A percentile compares a stretch with the other conserved stretches of the same genome.
Evolutionary conservation across 2,888 invertebrate genomes (phyloP).

Genomic region (Xylophagus ater): DNA sequence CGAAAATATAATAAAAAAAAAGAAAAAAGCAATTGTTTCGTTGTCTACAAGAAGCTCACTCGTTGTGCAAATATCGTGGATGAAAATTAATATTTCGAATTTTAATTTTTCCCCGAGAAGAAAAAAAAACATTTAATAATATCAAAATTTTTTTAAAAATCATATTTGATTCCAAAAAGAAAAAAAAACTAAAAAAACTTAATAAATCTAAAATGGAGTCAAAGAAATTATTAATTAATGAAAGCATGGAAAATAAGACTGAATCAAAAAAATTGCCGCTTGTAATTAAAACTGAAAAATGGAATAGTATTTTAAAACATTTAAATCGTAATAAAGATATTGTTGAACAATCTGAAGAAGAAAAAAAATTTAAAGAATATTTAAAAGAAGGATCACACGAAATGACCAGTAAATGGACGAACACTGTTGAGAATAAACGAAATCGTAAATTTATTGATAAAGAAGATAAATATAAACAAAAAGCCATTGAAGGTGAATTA

Average conservation of each 20-base stretch:
- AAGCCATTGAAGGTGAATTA: constrained; percentile 13
- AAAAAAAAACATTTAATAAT: no score
- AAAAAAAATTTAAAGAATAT: constrained; percentile 32
- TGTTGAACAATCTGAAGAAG: constrained; percentile 25
- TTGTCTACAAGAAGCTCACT: no score
- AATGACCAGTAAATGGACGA: constrained; percentile 40
- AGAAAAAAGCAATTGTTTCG: no score
- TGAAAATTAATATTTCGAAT: no score
- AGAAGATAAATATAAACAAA: no score
- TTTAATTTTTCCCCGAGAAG: no score
- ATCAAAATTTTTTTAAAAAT: no score
- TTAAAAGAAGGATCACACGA: constrained; percentile 36
- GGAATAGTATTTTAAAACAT: constrained; percentile 10
- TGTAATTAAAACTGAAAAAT: constrained; percentile 10
- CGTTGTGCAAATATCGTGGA: no score
- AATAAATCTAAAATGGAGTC: background rate
- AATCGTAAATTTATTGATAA: constrained; percentile 15
- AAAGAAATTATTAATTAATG: background rate
- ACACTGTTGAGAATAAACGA: constrained; percentile 33
- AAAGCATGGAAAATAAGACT: background rate
- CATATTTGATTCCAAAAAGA: no score
- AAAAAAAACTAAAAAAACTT: background rate
- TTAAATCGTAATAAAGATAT: constrained; percentile 7
- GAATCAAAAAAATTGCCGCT: background rate
- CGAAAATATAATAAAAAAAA: no score